Conservation (phyloP, 2,113 vertebrate species). For the Syrrhaptes paradoxus region DNA sequence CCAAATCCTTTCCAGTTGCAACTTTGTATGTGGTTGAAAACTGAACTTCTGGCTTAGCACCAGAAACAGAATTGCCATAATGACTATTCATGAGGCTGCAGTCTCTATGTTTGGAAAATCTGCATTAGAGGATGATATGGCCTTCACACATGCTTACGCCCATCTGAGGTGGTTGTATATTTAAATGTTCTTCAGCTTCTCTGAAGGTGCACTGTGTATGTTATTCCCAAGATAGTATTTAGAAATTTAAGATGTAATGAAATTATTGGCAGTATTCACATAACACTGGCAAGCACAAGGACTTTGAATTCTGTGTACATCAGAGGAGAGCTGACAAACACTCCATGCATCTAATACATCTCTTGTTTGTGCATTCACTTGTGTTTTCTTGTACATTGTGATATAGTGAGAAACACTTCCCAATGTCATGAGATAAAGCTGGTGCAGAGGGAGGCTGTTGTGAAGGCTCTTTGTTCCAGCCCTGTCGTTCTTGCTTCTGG, state of each 20-base stretch:
- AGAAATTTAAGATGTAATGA: neutral
- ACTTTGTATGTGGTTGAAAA: neutral
- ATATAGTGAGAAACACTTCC: neutral
- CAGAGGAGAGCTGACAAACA: neutral
- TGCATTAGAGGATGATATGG: neutral
- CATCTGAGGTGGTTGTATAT: neutral
- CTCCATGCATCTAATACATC: neutral
- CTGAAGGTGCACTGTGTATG: neutral
- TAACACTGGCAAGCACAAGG: neutral
- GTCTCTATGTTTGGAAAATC: neutral
- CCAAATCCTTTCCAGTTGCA: neutral
- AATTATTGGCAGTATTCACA: neutral
- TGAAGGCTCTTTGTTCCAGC: neutral
- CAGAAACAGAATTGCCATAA: neutral
- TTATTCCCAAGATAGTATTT: neutral
- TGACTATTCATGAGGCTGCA: neutral
- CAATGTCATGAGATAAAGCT: neutral
- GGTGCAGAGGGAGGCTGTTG: neutral
- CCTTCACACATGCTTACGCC: neutral
- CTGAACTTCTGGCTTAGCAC: neutral
- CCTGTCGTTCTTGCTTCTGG: neutral
- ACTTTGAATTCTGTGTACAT: neutral
- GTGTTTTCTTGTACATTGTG: neutral
- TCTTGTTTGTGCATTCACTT: neutral
- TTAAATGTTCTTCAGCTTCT: neutral